Percentiles rank a stretch among this genome's conserved stretches.
phyloP scores from a whole-genome alignment of 1,140 invertebrate genomes.

The Amyelois transitella region DNA sequence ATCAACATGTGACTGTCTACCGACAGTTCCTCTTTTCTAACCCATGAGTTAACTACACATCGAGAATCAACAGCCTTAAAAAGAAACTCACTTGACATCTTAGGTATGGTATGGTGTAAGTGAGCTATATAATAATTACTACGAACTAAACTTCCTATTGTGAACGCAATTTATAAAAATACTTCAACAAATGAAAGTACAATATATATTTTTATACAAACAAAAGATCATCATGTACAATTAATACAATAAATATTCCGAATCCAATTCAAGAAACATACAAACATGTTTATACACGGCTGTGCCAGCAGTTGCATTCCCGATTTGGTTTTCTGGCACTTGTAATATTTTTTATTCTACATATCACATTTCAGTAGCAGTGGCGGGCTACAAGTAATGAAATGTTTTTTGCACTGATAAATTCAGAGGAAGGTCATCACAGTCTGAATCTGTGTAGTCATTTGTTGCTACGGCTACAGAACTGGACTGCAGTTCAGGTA shows the following conservation, averaged over 20 bases:
- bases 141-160: background rate
- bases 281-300: background rate
- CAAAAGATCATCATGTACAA: background rate
- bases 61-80: background rate
- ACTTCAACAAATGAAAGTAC: background rate
- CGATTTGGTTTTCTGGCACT: background rate
- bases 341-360: background rate
- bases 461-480: background rate
- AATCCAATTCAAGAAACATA: background rate
- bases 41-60: too few species aligned
- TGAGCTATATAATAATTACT: background rate
- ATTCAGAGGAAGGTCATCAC: slow-evolving; percentile 47
- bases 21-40: too few species aligned
- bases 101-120: background rate
- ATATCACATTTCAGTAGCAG: background rate
- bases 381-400: background rate
- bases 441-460: slow-evolving; percentile 21
- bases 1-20: too few species aligned
- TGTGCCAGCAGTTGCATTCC: background rate
- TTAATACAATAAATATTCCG: background rate
- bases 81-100: background rate
- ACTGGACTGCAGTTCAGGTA: background rate
- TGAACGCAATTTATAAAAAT: background rate
- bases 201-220: background rate
- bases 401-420: slow-evolving; percentile 31